phyloP scores from a whole-genome alignment of 2,113 vertebrate species.

The Myiopsitta monachus region DNA sequence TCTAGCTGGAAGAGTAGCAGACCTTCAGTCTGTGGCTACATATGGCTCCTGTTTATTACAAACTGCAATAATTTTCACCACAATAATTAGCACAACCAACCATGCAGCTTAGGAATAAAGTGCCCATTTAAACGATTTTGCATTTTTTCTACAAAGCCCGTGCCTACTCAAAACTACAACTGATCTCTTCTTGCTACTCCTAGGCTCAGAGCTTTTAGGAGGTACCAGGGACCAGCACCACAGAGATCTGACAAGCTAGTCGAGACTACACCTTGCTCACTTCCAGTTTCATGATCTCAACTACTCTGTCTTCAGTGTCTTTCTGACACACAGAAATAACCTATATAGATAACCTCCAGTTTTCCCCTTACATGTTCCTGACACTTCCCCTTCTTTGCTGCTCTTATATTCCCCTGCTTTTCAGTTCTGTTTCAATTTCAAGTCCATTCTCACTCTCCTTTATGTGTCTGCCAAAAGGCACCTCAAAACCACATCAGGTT shows the following conservation, averaged over 20 bases:
- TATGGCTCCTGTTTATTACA: not conserved
- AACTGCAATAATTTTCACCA: not conserved
- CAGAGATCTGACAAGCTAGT: not conserved
- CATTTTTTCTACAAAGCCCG: not conserved
- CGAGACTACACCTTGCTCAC: not conserved
- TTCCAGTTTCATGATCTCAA: not conserved
- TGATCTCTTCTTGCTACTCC: not conserved
- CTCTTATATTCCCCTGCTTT: not conserved
- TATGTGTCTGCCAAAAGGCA: not conserved
- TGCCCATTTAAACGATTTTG: not conserved
- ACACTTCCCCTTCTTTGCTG: not conserved
- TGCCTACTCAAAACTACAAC: not conserved
- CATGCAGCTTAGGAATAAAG: not conserved
- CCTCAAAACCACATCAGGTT: not conserved
- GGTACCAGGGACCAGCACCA: not conserved
- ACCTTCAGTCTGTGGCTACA: not conserved
- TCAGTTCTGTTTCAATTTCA: not conserved
- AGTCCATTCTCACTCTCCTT: not conserved
- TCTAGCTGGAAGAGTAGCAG: not conserved
- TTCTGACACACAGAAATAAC: not conserved
- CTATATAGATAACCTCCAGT: not conserved
- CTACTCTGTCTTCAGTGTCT: not conserved
- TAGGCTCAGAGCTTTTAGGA: not conserved
- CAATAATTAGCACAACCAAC: constrained; percentile 2
- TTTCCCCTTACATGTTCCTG: not conserved